Base-by-base conservation (phyloP, 2,797 vertebrate genomes). In the Paedocypris micromegethes region DNA sequence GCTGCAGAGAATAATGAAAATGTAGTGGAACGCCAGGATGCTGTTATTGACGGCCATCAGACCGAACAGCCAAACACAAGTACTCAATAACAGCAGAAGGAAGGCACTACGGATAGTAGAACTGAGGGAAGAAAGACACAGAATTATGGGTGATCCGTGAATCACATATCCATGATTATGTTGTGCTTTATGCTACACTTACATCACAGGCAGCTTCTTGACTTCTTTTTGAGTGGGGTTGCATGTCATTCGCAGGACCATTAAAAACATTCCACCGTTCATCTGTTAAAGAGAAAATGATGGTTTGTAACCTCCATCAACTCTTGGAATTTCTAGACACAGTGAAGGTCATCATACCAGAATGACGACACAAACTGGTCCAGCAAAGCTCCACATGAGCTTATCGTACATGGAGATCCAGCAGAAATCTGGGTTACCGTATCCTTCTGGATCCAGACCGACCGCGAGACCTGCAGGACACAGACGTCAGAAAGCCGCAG, bases 321-420 rank as follows among this genome's bases (percentile, higher is more conserved):
- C 9, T 9, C 3, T 50, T 2, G 23, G 23, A 1, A 23, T 23
- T 23, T 23, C 23, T 9, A 39, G 57, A 39, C 9, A 23, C 9
- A 42, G 7, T 9, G 3, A 47, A 58, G 5, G 9, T 62, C 41
- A 66, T 79, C 83, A 87, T 91, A 98, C 97, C 94, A 96, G 84
- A 68, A 98, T 88, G 77, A 98, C 97, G 40, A 98, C 88, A 84
- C 89, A 86, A 4, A 98, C 90, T 48, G 97, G 96, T 80, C 97
- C 95, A 58, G 97, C 97, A 56, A 99, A 99, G 86, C 95, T 97
- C 96, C 96, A 99, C 83, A 99, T 89, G 75, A 99, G 94, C 79
- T 97, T 98, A 83, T 99, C 96, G 3, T 97, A 92, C 82, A 98
- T 89, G 9, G 97, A 99, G 81, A 99, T 95, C 97, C 96, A 99